Evolutionary conservation across 2,797 vertebrate species (phyloP).

Genomic region (Coregonus ussuriensis): DNA sequence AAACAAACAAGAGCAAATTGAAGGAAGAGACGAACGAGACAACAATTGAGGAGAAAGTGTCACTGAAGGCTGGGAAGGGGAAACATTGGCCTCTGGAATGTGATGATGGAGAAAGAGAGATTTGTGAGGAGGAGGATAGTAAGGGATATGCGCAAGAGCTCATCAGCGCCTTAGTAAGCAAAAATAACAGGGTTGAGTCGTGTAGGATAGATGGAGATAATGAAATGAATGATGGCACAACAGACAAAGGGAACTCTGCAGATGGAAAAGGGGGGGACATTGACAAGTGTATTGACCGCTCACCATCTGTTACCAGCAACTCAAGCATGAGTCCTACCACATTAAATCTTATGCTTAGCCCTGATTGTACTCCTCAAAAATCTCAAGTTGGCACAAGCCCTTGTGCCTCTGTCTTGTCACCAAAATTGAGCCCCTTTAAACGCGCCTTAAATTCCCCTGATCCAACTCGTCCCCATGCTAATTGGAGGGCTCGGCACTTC

Average conservation of each 20-base stretch:
- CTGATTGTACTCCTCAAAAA: constrained; percentile 72
- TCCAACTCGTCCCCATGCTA: constrained; percentile 52
- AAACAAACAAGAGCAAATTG: constrained; percentile 48
- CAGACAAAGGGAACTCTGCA: constrained; percentile 51
- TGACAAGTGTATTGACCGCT: constrained; percentile 67
- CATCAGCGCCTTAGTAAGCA: constrained; percentile 41
- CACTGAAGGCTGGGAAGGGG: constrained; percentile 41
- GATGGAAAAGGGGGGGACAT: constrained; percentile 48
- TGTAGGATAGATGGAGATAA: constrained; percentile 38
- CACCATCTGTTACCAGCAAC: constrained; percentile 69
- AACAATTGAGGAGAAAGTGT: constrained; percentile 32
- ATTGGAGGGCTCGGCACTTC: constrained; percentile 28
- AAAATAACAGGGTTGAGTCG: constrained; percentile 52
- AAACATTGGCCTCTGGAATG: constrained; percentile 29
- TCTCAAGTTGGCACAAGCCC: constrained; percentile 66
- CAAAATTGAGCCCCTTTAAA: constrained; percentile 63
- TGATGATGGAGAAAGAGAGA: constrained; percentile 41
- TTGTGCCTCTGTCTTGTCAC: constrained; percentile 55
- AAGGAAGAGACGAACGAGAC: constrained; percentile 45
- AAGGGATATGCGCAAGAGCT: constrained; percentile 46
- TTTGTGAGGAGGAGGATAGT: constrained; percentile 39
- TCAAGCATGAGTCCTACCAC: constrained; percentile 68
- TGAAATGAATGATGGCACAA: constrained; percentile 57
- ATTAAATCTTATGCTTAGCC: constrained; percentile 70
- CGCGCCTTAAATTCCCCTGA: constrained; percentile 69